Conservation (phyloP, 2,113 vertebrate species). For the Brachirus orientalis region DNA sequence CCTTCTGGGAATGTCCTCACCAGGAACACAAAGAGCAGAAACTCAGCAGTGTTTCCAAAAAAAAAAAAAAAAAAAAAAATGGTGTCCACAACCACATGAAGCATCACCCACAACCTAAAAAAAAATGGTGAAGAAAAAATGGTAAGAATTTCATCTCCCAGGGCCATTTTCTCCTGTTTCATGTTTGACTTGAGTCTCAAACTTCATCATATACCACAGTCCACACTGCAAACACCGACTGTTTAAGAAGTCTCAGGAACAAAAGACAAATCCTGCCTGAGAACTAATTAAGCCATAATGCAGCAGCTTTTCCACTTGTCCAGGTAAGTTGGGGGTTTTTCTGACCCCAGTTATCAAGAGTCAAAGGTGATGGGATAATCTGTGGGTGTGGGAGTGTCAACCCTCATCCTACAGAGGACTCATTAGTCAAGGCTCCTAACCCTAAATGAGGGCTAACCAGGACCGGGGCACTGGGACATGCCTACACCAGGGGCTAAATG, state of each 20-base stretch:
- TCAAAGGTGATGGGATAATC: constrained; percentile 78
- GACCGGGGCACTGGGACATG: constrained; percentile 74
- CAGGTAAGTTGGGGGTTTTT: constrained; percentile 59
- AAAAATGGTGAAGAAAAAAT: not conserved
- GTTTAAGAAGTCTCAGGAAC: not conserved
- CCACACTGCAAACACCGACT: not conserved
- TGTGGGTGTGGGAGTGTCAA: constrained; percentile 50
- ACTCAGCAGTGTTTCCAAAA: constrained; percentile 17
- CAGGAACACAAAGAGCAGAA: constrained; percentile 27
- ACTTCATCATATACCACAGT: not conserved
- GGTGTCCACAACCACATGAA: constrained; percentile 40
- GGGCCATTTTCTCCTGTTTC: not conserved
- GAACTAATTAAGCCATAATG: constrained; percentile 10
- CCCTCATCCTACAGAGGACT: constrained; percentile 76
- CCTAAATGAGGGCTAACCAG: constrained; percentile 77
- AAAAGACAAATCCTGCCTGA: constrained; percentile 16
- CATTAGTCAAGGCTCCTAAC: constrained; percentile 80
- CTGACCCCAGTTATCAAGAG: constrained; percentile 51
- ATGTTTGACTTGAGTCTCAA: constrained; percentile 2
- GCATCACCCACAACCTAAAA: constrained; percentile 8
- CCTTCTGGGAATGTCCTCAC: constrained; percentile 57
- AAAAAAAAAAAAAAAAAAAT: no score
- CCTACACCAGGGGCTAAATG: constrained; percentile 86
- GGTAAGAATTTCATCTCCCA: constrained; percentile 38
- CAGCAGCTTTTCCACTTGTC: constrained; percentile 20